Evolutionary conservation across 2,113 vertebrate genomes (phyloP).

Genomic region (Himantopus leucocephalus): DNA sequence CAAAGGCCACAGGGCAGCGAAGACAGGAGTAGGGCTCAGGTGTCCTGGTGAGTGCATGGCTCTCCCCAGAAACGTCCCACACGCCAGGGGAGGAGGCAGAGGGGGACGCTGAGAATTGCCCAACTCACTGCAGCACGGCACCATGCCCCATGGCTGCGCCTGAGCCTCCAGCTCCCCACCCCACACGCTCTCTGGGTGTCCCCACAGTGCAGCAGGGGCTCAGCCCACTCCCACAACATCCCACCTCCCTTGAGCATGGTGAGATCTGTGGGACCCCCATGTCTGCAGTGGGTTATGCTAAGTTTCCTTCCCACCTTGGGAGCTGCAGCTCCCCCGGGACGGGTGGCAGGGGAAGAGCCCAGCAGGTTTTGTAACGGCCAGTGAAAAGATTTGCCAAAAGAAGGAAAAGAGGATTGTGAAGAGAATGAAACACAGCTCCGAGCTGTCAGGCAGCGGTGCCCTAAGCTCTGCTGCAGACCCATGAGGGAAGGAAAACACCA

Average conservation of each 20-base stretch:
- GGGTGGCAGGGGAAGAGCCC: not conserved
- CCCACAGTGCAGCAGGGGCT: rapidly evolving
- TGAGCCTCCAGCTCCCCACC: not conserved
- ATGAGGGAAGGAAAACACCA: rapidly evolving
- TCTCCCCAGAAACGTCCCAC: not conserved
- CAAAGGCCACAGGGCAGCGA: not conserved
- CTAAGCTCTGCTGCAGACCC: rapidly evolving
- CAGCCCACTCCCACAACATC: not conserved
- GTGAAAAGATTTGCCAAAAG: not conserved
- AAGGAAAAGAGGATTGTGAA: not conserved
- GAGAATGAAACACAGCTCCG: not conserved
- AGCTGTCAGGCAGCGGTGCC: rapidly evolving
- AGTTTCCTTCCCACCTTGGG: not conserved
- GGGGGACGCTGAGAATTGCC: not conserved
- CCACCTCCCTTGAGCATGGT: rapidly evolving
- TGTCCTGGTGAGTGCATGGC: not conserved
- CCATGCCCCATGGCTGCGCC: rapidly evolving
- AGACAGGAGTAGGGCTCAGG: not conserved
- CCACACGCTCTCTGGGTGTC: not conserved
- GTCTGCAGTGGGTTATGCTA: rapidly evolving
- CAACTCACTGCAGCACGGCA: not conserved
- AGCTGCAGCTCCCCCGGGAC: rapidly evolving
- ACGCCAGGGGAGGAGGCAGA: not conserved
- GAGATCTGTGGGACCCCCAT: rapidly evolving
- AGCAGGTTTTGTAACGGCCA: rapidly evolving